phyloP scores from a whole-genome alignment of 2,797 vertebrate genomes.

The Lutjanus campechanus region DNA sequence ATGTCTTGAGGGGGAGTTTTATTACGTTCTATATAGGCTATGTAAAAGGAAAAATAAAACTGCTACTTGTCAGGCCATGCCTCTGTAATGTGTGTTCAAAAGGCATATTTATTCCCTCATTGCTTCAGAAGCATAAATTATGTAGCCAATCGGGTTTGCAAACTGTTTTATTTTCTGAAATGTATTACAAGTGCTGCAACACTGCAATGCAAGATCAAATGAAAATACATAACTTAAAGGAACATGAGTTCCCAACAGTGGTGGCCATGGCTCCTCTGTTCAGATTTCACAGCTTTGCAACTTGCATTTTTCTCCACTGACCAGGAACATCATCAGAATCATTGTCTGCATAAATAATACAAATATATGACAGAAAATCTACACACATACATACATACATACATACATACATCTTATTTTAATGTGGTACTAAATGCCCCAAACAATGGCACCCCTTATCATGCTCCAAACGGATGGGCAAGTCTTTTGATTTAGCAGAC shows the following conservation, averaged over 20 bases:
- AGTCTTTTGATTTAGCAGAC: too few relatives aligned
- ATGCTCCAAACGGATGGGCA: too few relatives aligned
- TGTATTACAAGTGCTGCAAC: slow-evolving; percentile 61
- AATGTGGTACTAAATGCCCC: neutral
- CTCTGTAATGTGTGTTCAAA: slow-evolving; percentile 80
- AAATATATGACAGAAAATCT: neutral
- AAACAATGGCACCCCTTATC: neutral
- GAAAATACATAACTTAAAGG: slow-evolving; percentile 52
- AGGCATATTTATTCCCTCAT: slow-evolving; percentile 79
- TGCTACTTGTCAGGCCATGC: slow-evolving; percentile 75
- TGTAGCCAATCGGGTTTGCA: slow-evolving; percentile 69
- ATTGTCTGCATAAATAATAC: neutral
- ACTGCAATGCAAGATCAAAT: slow-evolving; percentile 55
- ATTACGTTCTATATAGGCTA: slow-evolving; percentile 69
- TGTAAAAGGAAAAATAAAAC: slow-evolving; percentile 70
- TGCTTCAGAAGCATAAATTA: slow-evolving; percentile 78
- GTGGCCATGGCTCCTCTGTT: slow-evolving; percentile 15
- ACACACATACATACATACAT: too few relatives aligned
- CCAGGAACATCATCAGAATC: neutral
- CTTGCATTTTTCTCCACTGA: neutral
- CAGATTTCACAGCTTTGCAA: neutral
- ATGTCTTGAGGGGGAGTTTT: slow-evolving; percentile 76
- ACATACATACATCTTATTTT: too few relatives aligned
- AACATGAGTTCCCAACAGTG: slow-evolving; percentile 24
- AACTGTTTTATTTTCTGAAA: slow-evolving; percentile 74